These are phyloP conservation scores for Enteromius mattozi DNA, from an alignment of 2,797 vertebrate species.

Conservation along the genomic window DNA sequence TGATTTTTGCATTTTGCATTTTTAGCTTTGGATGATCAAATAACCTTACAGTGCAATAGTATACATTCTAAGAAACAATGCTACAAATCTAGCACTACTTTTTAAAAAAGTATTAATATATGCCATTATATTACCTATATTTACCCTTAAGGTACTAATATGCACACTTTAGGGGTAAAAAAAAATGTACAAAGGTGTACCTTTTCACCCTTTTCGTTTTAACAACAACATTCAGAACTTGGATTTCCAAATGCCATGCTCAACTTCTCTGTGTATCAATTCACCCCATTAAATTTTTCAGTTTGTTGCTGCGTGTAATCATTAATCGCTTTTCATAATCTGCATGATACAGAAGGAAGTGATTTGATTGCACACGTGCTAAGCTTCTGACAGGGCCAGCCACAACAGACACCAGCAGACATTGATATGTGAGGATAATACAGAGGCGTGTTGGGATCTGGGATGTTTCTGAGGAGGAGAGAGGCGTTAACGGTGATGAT, in stretches of 20 bases:
- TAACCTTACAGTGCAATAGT: neutral
- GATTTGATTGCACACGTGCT: slow-evolving; percentile 44
- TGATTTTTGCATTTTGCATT: neutral
- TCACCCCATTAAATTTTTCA: slow-evolving; percentile 27
- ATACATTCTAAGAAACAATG: neutral
- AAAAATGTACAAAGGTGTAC: neutral
- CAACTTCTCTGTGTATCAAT: neutral
- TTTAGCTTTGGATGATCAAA: neutral
- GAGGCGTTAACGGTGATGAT: slow-evolving; percentile 77
- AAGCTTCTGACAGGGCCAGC: slow-evolving; percentile 47
- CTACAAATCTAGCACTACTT: neutral
- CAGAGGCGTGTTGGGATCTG: slow-evolving; percentile 68
- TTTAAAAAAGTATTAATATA: neutral
- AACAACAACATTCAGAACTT: neutral
- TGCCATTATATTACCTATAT: neutral
- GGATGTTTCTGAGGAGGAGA: slow-evolving; percentile 64
- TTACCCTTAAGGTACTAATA: neutral
- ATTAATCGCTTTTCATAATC: slow-evolving; percentile 46
- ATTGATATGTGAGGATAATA: slow-evolving; percentile 55
- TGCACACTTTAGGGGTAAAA: neutral
- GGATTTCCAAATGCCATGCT: neutral
- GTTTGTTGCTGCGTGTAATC: slow-evolving; percentile 44
- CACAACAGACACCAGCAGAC: slow-evolving; percentile 40
- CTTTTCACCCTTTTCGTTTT: neutral
- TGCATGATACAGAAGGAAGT: slow-evolving; percentile 45